Conservation (phyloP, 2,888 invertebrate genomes). For the Andrena camellia region DNA sequence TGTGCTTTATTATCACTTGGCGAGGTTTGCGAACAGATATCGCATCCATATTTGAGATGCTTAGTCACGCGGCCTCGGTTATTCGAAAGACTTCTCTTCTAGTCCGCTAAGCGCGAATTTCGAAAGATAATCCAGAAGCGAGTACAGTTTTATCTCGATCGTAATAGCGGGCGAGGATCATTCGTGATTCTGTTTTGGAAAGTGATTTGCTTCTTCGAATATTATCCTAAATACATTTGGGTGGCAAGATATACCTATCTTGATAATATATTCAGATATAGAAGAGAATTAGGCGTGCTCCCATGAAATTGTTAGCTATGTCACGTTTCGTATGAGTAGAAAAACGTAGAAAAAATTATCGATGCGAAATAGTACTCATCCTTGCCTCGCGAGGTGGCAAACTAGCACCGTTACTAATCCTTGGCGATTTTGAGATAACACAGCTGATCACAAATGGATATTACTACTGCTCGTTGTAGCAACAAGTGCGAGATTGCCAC, state of each 20-base stretch:
- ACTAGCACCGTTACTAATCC: conserved; percentile 14
- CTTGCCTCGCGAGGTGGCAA: conserved; percentile 1
- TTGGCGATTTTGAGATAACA: conserved; percentile 42
- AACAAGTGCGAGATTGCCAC: background rate
- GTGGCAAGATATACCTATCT: conserved; percentile 40
- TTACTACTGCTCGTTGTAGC: background rate
- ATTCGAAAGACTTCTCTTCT: conserved; percentile 60
- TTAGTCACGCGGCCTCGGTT: conserved; percentile 71
- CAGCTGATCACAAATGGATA: conserved; percentile 10
- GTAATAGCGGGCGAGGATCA: background rate
- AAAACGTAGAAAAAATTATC: conserved; percentile 8
- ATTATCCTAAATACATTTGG: conserved; percentile 24
- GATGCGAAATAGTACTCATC: conserved; percentile 24
- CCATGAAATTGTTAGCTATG: conserved; percentile 4
- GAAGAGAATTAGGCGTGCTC: background rate
- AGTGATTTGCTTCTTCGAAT: background rate
- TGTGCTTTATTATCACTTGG: conserved; percentile 69
- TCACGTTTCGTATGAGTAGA: background rate
- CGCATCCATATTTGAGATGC: conserved; percentile 70
- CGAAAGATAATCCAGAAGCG: background rate
- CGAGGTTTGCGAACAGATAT: conserved; percentile 70
- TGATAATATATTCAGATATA: conserved; percentile 40
- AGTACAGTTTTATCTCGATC: background rate
- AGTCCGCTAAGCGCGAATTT: conserved; percentile 28
- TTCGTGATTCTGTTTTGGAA: background rate